These are phyloP conservation scores for Gulo gulo DNA, from an alignment of 2,113 vertebrate genomes.

Conservation along the genomic window DNA sequence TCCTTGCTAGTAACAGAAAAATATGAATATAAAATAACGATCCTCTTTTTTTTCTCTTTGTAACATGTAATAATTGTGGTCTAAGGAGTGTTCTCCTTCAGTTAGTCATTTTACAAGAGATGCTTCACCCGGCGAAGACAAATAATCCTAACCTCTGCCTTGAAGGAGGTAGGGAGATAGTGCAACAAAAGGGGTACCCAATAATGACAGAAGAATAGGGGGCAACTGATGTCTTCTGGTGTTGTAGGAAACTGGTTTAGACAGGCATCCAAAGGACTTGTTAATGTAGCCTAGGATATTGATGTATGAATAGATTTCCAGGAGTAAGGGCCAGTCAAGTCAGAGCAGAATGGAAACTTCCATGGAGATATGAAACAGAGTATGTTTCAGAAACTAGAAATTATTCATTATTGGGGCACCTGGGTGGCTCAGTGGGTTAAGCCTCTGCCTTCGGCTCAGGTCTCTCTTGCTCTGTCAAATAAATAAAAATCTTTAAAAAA, in stretches of 20 bases:
- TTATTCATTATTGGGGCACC: neutral
- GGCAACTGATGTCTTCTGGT: neutral
- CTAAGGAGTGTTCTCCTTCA: neutral
- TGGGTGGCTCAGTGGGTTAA: neutral
- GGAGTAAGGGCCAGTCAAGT: neutral
- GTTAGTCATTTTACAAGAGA: neutral
- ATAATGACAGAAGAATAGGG: neutral
- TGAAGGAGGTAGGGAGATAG: neutral
- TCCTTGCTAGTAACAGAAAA: neutral
- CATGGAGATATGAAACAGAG: neutral
- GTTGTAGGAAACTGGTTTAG: neutral
- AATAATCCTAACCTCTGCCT: neutral
- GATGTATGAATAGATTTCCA: slow-evolving; percentile 8
- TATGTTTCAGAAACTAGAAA: neutral
- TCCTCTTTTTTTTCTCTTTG: neutral
- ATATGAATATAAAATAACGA: neutral
- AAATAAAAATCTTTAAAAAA: no score
- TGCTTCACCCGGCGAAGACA: neutral
- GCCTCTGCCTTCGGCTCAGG: no score
- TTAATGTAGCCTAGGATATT: neutral
- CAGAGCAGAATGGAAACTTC: neutral
- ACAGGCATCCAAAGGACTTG: neutral
- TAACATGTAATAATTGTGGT: neutral
- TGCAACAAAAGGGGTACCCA: neutral
- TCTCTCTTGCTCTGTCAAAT: no score